phyloP scores from a whole-genome alignment of 2,113 vertebrate genomes.

The Phyllostomus discolor region DNA sequence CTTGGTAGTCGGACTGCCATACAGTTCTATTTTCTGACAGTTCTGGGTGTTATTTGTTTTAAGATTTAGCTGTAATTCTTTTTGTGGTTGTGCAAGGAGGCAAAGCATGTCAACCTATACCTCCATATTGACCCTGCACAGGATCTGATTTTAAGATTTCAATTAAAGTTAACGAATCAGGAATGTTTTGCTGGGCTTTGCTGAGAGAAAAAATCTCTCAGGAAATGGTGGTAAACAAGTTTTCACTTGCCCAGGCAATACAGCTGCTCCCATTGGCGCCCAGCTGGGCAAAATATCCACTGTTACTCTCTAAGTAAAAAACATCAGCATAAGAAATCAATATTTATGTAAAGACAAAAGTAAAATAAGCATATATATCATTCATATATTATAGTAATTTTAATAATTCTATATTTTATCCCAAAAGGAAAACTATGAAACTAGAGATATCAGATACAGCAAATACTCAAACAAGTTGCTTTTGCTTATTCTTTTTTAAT shows the following conservation, averaged over 20 bases:
- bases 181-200: too few species aligned
- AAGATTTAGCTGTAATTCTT: too few species aligned
- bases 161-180: neutral
- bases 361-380: neutral
- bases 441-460: neutral
- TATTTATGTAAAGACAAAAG: neutral
- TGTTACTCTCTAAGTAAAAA: neutral
- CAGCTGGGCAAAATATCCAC: neutral
- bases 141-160: neutral
- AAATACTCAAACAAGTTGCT: neutral
- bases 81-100: too few species aligned
- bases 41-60: too few species aligned
- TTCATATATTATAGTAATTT: neutral
- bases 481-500: neutral
- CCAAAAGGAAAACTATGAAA: neutral
- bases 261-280: too few species aligned
- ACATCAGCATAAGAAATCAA: neutral
- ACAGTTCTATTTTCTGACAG: too few species aligned
- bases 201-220: too few species aligned
- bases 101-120: too few species aligned
- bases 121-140: too few species aligned
- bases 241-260: too few species aligned
- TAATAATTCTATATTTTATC: neutral
- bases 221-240: too few species aligned
- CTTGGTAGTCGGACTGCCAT: too few species aligned